These are phyloP conservation scores for Rhyzopertha dominica DNA, from an alignment of 1,140 invertebrate genomes.

Conservation along the genomic window DNA sequence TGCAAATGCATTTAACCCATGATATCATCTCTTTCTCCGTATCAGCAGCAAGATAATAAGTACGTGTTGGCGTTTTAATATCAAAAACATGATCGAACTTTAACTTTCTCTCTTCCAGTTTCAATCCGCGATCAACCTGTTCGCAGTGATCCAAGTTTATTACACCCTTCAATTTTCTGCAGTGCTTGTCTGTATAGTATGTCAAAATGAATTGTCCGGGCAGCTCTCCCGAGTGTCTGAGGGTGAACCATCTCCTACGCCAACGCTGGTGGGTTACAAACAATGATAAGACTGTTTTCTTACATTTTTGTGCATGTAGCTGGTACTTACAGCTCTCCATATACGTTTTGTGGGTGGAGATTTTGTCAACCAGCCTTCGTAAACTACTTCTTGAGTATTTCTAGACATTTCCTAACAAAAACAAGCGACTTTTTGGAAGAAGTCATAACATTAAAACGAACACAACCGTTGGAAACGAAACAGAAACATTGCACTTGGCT, in stretches of 20 bases:
- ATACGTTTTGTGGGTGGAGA: slow-evolving; percentile 83
- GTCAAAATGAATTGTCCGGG: slow-evolving; percentile 90
- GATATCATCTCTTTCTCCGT: slow-evolving; percentile 87
- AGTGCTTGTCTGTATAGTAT: slow-evolving; percentile 85
- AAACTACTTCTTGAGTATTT: slow-evolving; percentile 42
- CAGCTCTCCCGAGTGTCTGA: slow-evolving; percentile 82
- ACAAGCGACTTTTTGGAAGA: too few relatives aligned
- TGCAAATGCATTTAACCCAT: slow-evolving; percentile 92
- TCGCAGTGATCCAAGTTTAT: slow-evolving; percentile 94
- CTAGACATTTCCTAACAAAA: slow-evolving; percentile 45
- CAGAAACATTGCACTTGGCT: too few relatives aligned
- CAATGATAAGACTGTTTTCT: slow-evolving; percentile 16
- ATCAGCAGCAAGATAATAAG: slow-evolving; percentile 88
- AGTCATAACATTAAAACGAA: too few relatives aligned
- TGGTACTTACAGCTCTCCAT: slow-evolving; percentile 76
- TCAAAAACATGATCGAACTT: slow-evolving; percentile 85
- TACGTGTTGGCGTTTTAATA: slow-evolving; percentile 80
- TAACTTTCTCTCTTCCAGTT: slow-evolving; percentile 73
- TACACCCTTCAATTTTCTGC: slow-evolving; percentile 80
- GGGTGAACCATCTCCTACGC: slow-evolving; percentile 88
- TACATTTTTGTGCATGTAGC: slow-evolving; percentile 28
- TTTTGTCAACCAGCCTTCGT: slow-evolving; percentile 88
- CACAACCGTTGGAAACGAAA: too few relatives aligned
- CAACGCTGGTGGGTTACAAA: slow-evolving; percentile 66
- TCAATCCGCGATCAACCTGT: slow-evolving; percentile 85